Conservation (phyloP, 2,113 vertebrate species). For the Terrapene triunguis region DNA sequence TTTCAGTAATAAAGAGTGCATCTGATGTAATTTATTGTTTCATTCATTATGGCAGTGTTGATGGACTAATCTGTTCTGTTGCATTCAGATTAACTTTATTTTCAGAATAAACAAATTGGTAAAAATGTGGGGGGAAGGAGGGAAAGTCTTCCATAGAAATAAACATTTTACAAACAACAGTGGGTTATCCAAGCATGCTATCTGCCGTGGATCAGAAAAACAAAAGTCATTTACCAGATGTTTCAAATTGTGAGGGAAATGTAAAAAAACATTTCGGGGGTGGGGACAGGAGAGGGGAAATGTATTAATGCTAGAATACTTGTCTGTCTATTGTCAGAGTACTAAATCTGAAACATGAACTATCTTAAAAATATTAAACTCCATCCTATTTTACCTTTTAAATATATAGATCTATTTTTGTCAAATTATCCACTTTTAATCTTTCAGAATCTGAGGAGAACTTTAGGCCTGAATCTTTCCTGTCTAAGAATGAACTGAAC, state of each 20-base stretch:
- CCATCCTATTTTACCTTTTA: not conserved
- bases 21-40: conserved; percentile 44
- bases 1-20: conserved; percentile 43
- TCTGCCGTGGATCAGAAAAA: conserved; percentile 44
- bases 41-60: conserved; percentile 35
- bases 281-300: not conserved
- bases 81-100: conserved; percentile 56
- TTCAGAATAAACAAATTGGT: conserved; percentile 68
- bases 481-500: conserved; percentile 4
- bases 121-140: conserved; percentile 36
- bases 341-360: not conserved
- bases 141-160: conserved; percentile 51
- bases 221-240: conserved; percentile 40
- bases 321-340: not conserved
- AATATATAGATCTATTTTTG: not conserved
- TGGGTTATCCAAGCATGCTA: conserved; percentile 30
- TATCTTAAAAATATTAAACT: conserved; percentile 32
- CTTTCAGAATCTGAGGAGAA: not conserved
- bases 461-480: not conserved
- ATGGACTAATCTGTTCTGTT: conserved; percentile 35
- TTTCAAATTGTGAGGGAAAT: conserved; percentile 60
- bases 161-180: conserved; percentile 61
- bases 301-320: conserved; percentile 42
- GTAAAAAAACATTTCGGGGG: conserved; percentile 11
- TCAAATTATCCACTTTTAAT: not conserved